Conservation (phyloP, 2,888 invertebrate species). For the Temnothorax unifasciatus region DNA sequence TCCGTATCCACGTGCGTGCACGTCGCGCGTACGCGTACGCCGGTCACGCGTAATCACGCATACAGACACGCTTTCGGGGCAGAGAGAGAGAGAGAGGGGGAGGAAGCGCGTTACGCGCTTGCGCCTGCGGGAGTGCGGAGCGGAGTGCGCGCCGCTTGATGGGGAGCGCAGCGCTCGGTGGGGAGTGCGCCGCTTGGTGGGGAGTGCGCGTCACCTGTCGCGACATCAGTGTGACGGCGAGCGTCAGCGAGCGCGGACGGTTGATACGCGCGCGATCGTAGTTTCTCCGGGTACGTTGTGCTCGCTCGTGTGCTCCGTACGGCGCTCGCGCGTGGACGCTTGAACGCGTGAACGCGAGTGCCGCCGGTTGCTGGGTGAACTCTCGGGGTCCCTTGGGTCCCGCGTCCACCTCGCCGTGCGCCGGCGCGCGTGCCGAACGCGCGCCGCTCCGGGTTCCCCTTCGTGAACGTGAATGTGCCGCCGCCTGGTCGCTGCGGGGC, state of each 20-base stretch:
- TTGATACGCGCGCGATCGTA: conserved; percentile 8
- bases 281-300: neutral
- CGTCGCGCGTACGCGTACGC: neutral
- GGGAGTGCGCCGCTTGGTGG: conserved; percentile 56
- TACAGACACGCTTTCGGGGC: neutral
- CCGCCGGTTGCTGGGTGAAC: neutral
- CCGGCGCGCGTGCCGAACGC: conserved; percentile 55
- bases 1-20: conserved; percentile 50
- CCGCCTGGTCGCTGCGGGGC: conserved; percentile 60
- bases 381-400: neutral
- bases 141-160: conserved; percentile 11
- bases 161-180: neutral
- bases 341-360: conserved; percentile 49
- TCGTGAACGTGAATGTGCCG: conserved; percentile 67
- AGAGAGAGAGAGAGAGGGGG: neutral
- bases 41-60: conserved; percentile 45
- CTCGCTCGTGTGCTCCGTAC: conserved; percentile 1
- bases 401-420: conserved; percentile 13
- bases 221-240: conserved; percentile 76
- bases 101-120: conserved; percentile 5
- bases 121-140: conserved; percentile 10
- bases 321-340: conserved; percentile 53
- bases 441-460: conserved; percentile 42
- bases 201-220: conserved; percentile 73
- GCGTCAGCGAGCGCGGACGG: conserved; percentile 72